Conservation (phyloP, 2,888 invertebrate genomes). For the Dusona sp. region DNA sequence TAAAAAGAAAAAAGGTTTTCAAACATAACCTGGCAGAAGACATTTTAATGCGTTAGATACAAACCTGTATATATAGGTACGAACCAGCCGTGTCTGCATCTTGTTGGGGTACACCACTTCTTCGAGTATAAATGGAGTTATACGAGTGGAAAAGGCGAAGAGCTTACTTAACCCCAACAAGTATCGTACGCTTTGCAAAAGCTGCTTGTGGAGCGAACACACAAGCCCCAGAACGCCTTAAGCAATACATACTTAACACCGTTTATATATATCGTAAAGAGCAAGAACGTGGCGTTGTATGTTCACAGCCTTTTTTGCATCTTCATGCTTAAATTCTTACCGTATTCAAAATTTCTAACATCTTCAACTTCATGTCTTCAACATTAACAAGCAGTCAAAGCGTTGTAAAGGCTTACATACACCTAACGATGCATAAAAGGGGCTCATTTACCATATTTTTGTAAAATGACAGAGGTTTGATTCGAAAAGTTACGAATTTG, state of each 20-base stretch:
- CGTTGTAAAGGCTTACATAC: not conserved
- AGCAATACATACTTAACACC: conserved; percentile 54
- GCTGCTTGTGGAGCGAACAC: conserved; percentile 55
- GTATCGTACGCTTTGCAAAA: conserved; percentile 59
- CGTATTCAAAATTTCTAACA: not conserved
- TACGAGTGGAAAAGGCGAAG: conserved; percentile 68
- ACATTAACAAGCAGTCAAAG: not conserved
- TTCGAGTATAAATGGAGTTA: conserved; percentile 70
- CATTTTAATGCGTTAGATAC: not conserved
- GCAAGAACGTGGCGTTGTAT: not conserved
- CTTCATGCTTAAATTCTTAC: not conserved
- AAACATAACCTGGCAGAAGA: not conserved
- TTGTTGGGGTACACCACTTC: conserved; percentile 37
- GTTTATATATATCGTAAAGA: conserved; percentile 31
- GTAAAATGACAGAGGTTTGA: too few relatives aligned
- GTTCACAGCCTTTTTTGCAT: conserved; percentile 23
- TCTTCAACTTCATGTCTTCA: not conserved
- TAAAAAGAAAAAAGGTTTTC: not conserved
- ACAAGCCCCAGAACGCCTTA: conserved; percentile 53
- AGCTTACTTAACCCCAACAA: conserved; percentile 66
- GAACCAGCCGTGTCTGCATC: conserved; percentile 15
- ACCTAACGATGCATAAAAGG: not conserved
- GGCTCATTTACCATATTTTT: not conserved
- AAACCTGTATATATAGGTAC: not conserved
- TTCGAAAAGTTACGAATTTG: too few relatives aligned